Percentiles rank a stretch among this genome's conserved stretches.
These are phyloP conservation scores for Lampris incognitus DNA, from an alignment of 2,113 vertebrate species.

Conservation along the genomic window DNA sequence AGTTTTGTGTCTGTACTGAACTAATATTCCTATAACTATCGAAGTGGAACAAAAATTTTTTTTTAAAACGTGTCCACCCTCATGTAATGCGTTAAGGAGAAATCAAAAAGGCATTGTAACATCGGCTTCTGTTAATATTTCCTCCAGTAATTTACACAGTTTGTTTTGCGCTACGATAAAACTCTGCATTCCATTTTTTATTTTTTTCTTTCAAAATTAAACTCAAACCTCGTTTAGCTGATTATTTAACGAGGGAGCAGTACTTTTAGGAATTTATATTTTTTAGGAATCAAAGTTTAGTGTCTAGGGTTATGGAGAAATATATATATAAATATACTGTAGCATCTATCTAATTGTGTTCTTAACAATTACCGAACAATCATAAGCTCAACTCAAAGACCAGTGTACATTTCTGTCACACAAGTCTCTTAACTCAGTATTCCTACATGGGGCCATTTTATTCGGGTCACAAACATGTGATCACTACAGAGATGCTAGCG, in stretches of 20 bases:
- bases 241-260: constrained; percentile 20
- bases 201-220: constrained; percentile 4
- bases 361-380: constrained; percentile 26
- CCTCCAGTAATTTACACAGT: constrained; percentile 31
- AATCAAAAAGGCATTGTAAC: constrained; percentile 24
- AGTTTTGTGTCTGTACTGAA: constrained; percentile 56
- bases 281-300: constrained; percentile 13
- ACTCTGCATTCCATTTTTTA: not conserved
- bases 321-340: constrained; percentile 21
- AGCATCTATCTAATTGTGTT: constrained; percentile 17
- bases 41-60: constrained; percentile 16
- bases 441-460: constrained; percentile 26
- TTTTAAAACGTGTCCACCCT: not conserved
- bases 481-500: constrained; percentile 18
- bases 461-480: not conserved
- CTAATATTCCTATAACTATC: constrained; percentile 44
- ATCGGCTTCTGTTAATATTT: constrained; percentile 13
- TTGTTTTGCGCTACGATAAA: constrained; percentile 4
- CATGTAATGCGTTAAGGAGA: constrained; percentile 18
- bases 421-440: constrained; percentile 15
- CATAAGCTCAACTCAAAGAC: constrained; percentile 10
- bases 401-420: constrained; percentile 1
- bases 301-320: constrained; percentile 18
- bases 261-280: constrained; percentile 3
- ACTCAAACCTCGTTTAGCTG: not conserved